phyloP scores from a whole-genome alignment of 2,888 invertebrate species.

The Barypeithes pellucidus region DNA sequence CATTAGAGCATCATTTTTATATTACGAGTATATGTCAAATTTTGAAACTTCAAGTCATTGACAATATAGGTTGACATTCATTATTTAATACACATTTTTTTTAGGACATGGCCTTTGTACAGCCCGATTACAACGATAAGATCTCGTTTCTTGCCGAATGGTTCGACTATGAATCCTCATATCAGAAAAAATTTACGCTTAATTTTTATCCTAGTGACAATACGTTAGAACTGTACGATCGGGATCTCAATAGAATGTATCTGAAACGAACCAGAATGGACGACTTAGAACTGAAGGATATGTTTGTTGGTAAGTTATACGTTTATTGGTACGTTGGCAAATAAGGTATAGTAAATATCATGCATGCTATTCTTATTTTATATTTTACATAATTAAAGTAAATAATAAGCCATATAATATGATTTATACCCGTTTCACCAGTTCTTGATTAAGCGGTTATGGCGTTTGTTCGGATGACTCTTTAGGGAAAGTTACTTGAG shows the following conservation, averaged over 20 bases:
- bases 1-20: too few relatives aligned
- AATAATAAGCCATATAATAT: too few relatives aligned
- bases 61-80: background rate
- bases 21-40: too few relatives aligned
- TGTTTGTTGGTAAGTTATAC: slow-evolving; percentile 73
- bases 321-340: too few relatives aligned
- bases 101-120: slow-evolving; percentile 53
- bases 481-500: too few relatives aligned
- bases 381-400: too few relatives aligned
- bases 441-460: too few relatives aligned
- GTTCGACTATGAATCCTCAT: slow-evolving; percentile 87
- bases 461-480: too few relatives aligned
- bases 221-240: slow-evolving; percentile 81
- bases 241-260: slow-evolving; percentile 65
- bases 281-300: slow-evolving; percentile 77
- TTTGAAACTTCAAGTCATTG: background rate
- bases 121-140: slow-evolving; percentile 73
- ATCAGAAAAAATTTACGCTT: slow-evolving; percentile 82
- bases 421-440: too few relatives aligned
- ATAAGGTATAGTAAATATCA: too few relatives aligned
- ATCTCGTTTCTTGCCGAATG: slow-evolving; percentile 85
- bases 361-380: too few relatives aligned
- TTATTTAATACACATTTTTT: slow-evolving; percentile 18
- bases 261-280: slow-evolving; percentile 80
- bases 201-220: slow-evolving; percentile 85